These are phyloP conservation scores for Bombycilla garrulus DNA, from an alignment of 2,113 vertebrate species.

Conservation along the genomic window DNA sequence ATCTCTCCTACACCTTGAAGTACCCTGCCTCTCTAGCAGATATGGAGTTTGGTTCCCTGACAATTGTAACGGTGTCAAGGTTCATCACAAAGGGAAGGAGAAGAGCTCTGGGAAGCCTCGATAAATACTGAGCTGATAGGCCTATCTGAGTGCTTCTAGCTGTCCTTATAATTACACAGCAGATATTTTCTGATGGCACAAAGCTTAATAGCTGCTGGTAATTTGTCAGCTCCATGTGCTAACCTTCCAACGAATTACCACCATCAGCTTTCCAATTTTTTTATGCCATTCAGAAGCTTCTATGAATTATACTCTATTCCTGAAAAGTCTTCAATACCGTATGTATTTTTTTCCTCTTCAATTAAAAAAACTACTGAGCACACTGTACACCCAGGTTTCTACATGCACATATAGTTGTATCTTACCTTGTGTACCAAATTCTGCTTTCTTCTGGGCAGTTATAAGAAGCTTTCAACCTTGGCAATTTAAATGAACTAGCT, in stretches of 20 bases:
- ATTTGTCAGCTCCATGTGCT: not conserved
- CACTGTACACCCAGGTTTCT: not conserved
- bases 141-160: not conserved
- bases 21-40: not conserved
- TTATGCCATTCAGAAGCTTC: not conserved
- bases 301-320: not conserved
- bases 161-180: not conserved
- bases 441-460: not conserved
- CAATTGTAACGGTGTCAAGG: conserved; percentile 45
- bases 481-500: not conserved
- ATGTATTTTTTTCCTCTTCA: not conserved
- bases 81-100: conserved; percentile 22
- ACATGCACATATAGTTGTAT: not conserved
- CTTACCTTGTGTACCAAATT: not conserved
- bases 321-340: not conserved
- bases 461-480: not conserved
- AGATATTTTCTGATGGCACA: not conserved
- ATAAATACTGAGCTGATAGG: not conserved
- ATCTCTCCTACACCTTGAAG: not conserved
- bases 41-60: conserved; percentile 31
- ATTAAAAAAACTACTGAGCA: not conserved
- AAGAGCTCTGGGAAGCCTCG: not conserved
- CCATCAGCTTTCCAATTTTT: not conserved
- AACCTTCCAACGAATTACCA: not conserved
- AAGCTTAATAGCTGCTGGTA: not conserved